These are phyloP conservation scores for Meandrusa payeni DNA, from an alignment of 2,888 invertebrate genomes.

Conservation along the genomic window DNA sequence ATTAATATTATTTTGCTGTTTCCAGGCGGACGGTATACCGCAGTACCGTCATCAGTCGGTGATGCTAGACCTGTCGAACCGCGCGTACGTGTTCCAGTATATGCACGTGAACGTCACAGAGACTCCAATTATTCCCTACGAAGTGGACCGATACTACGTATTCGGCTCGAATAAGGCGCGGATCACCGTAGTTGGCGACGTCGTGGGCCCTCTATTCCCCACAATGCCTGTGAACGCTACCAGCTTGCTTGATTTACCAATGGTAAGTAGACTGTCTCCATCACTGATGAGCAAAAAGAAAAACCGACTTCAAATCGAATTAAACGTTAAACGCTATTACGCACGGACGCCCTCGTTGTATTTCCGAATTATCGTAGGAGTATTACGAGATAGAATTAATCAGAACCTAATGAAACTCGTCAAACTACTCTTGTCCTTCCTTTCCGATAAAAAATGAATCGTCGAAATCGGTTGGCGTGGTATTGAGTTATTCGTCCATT, in stretches of 20 bases:
- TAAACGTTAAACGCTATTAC: too few relatives aligned
- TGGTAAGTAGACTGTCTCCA: too few relatives aligned
- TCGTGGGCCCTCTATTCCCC: conserved; percentile 95
- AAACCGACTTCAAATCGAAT: too few relatives aligned
- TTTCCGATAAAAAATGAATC: too few relatives aligned
- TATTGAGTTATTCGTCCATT: too few relatives aligned
- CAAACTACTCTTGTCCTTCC: too few relatives aligned
- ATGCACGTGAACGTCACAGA: conserved; percentile 98
- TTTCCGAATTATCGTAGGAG: too few relatives aligned
- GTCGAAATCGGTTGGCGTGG: too few relatives aligned
- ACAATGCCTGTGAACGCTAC: conserved; percentile 95
- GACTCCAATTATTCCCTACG: conserved; percentile 94
- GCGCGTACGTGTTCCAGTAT: conserved; percentile 95
- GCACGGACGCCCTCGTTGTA: too few relatives aligned
- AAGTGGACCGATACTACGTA: conserved; percentile 92
- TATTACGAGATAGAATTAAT: too few relatives aligned
- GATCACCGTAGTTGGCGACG: conserved; percentile 93
- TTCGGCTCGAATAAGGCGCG: conserved; percentile 94
- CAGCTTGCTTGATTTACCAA: conserved; percentile 88
- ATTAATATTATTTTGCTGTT: neutral
- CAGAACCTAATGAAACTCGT: too few relatives aligned
- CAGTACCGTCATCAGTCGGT: conserved; percentile 96
- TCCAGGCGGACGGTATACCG: conserved; percentile 92
- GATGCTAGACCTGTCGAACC: conserved; percentile 94
- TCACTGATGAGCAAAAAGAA: too few relatives aligned